Conservation (phyloP, 2,888 invertebrate genomes). For the Plutella xylostella region DNA sequence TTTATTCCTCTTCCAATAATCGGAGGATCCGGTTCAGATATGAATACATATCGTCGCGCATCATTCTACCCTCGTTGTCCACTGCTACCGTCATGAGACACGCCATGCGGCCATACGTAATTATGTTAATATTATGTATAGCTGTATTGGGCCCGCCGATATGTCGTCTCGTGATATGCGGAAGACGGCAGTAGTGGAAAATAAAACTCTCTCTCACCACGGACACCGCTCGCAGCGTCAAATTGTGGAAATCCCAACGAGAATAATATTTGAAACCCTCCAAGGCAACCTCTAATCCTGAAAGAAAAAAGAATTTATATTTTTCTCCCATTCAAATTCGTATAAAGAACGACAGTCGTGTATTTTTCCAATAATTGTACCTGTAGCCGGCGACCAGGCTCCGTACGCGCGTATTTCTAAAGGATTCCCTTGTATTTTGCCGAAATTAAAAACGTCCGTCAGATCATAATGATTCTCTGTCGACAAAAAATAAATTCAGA, state of each 20-base stretch:
- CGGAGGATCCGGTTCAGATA: too few relatives aligned
- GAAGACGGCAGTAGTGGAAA: too few relatives aligned
- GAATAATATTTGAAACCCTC: constrained; percentile 17
- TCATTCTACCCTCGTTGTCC: too few relatives aligned
- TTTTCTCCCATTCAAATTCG: neutral
- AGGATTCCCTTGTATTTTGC: constrained; percentile 47
- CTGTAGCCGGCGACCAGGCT: neutral
- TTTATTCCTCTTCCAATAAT: too few relatives aligned
- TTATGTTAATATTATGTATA: too few relatives aligned
- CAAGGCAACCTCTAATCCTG: constrained; percentile 34
- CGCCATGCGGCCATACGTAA: too few relatives aligned
- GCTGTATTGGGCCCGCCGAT: too few relatives aligned
- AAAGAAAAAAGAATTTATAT: constrained; percentile 13
- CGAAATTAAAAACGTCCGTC: constrained; percentile 47
- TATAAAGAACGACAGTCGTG: neutral
- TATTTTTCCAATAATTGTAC: neutral
- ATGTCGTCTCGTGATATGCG: too few relatives aligned
- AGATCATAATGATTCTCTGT: constrained; percentile 30
- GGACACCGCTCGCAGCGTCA: neutral
- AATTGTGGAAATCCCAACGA: neutral
- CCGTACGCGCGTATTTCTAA: neutral
- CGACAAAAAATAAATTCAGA: constrained; percentile 20
- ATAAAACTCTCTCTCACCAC: too few relatives aligned
- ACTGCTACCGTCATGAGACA: too few relatives aligned
- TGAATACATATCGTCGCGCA: too few relatives aligned